phyloP scores from a whole-genome alignment of 2,888 invertebrate species.

The Philonicus albiceps region DNA sequence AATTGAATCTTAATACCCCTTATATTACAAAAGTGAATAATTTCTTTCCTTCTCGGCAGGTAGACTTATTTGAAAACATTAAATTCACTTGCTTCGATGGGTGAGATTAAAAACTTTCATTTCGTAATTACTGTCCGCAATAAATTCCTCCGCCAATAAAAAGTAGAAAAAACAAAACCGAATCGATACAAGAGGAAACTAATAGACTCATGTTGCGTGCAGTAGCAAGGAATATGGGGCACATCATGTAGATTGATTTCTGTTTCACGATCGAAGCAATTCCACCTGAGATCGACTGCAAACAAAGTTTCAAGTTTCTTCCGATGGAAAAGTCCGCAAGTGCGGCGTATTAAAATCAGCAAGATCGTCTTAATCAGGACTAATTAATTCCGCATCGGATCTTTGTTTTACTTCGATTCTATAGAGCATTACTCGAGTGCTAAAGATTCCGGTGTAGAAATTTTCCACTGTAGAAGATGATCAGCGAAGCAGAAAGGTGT shows the following conservation, averaged over 20 bases:
- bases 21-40: background rate
- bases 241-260: constrained; percentile 9
- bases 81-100: background rate
- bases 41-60: background rate
- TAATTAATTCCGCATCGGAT: background rate
- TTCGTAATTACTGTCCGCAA: constrained; percentile 16
- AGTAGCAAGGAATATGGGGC: background rate
- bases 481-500: background rate
- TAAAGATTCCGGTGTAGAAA: background rate
- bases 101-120: constrained; percentile 28
- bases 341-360: background rate
- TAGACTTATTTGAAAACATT: background rate
- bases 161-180: constrained; percentile 2
- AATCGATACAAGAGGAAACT: constrained; percentile 15
- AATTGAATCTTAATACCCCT: background rate
- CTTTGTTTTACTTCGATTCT: background rate
- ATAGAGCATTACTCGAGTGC: background rate
- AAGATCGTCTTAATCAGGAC: background rate
- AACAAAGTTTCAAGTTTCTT: background rate
- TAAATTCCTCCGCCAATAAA: background rate
- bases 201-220: constrained; percentile 22
- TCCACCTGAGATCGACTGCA: background rate
- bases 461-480: background rate
- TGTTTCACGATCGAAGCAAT: background rate
- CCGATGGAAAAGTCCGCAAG: background rate